Evolutionary conservation across 1,140 invertebrate species (phyloP), one percentile per base, ranked within the genome.

Genomic region (Hesperophylax magnus): DNA sequence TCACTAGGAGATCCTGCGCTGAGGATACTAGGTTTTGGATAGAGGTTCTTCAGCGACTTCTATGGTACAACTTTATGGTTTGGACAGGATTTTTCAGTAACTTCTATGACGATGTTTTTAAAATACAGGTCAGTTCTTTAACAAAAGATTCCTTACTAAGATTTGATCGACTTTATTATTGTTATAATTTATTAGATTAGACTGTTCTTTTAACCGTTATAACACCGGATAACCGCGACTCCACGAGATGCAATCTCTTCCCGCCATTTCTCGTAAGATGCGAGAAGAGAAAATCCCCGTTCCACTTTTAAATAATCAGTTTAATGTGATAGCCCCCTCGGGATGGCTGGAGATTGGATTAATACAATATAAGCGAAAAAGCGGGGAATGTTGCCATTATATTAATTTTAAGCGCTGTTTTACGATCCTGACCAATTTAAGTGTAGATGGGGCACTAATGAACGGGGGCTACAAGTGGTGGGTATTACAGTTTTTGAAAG

Each of bases 221-320:
- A 47, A 47, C 39, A 14, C 9, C 39, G 39, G 39, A 47, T 47
- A 47, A 52, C 34, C 53, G 39, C 53, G 54, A 54, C 72, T 56
- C 75, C 56, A 22, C 47, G 58, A 17, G 18, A n/a, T 22, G 11
- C 39, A 47, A 47, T 47, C 39, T 47, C 39, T 47, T 47, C 9
- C 11, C 39, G 39, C 9, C 39, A 47, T 47, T 47, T 47, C 56
- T 47, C 56, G 47, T 77, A 77, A 78, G 77, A 78, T 78, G 61
- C 14, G 52, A 77, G 52, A 34, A 65, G 78, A 76, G 67, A 67
- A 80, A 72, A 58, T 52, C 69, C 77, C 31, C 78, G 58, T 76
- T 53, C 71, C 78, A 76, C 78, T 80, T 80, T 79, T 80, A 80
- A 80, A 80, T 80, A 80, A 80, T 80, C 78, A 80, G 78, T 80